Base-by-base conservation (phyloP, 2,113 vertebrate species). In the Vulpes ferrilata region DNA sequence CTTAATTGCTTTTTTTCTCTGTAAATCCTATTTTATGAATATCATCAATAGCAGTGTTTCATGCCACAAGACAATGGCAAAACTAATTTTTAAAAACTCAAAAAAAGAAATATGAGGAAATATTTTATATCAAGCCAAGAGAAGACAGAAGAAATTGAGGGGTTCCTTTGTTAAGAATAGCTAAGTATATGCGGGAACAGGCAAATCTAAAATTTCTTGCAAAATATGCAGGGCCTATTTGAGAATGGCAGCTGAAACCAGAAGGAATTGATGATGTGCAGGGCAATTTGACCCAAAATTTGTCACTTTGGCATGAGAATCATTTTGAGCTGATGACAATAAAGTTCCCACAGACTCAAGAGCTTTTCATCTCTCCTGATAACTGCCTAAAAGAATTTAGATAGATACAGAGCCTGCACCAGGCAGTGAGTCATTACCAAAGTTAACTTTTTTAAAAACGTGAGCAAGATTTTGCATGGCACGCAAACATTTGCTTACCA, bases 21-120 rank as follows among this genome's bases (percentile, higher is more conserved):
- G 53, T 55, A 15, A 38, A 81, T 87, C 20, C n/a, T 87, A 64
- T 74, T 55, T 60, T n/a, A 80, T 79, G 62, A 69, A 80, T 32
- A 73, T 62, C 71, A 55, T 25, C 53, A 73, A 23, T 7, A 43
- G 32, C 73, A 80, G 57, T n/a, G 20, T 53, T 92, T 87, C 73
- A 55, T 55, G 15, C n/a, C 82, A 92, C 32, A 87, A 73, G 82
- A 55, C n/a, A 81, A 64, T 86, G 22, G 25, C 30, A 71, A 84
- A n/a, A 62, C 55, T 71, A 62, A 95, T 78, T 95, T 84, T 84
- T 65, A n/a, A 35, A 95, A 80, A 35, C 20, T 55, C 25, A 74
- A 57, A 48, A 64, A 90, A 43, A 60, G 53, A 92, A 92, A 79
- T 48, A 79, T 51, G 38, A 92, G 53, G 43, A 19, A 80, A 86